These are phyloP conservation scores for Toxotes jaculatrix DNA, from an alignment of 2,113 vertebrate species.

Conservation along the genomic window DNA sequence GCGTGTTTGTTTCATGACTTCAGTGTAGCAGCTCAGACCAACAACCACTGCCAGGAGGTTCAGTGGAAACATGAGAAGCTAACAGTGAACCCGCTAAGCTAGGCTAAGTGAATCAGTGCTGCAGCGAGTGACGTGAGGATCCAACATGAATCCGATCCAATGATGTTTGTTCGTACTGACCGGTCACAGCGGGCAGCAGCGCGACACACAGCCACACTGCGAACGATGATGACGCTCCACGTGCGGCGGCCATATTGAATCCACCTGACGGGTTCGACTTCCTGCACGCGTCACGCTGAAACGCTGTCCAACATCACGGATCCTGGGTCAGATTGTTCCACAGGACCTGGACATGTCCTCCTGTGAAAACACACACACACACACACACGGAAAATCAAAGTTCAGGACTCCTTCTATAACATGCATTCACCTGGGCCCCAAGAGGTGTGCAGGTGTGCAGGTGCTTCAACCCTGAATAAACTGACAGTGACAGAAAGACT, in stretches of 20 bases:
- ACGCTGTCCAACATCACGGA: constrained; percentile 7
- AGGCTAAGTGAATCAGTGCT: neutral
- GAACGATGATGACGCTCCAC: neutral
- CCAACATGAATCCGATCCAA: too few species aligned
- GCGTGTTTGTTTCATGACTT: neutral
- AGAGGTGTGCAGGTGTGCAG: too few species aligned
- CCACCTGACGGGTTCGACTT: constrained; percentile 11
- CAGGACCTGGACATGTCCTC: neutral
- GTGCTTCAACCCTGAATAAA: too few species aligned
- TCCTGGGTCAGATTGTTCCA: constrained; percentile 14
- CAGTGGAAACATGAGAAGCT: too few species aligned
- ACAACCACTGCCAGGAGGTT: too few species aligned
- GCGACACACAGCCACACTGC: constrained; percentile 35
- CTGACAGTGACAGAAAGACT: too few species aligned
- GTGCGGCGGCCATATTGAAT: constrained; percentile 49
- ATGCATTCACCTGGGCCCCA: too few species aligned
- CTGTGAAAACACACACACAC: constrained; percentile 10
- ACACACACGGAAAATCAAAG: neutral
- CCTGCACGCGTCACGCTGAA: neutral
- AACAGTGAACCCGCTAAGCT: neutral
- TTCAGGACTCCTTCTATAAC: too few species aligned
- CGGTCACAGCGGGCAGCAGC: constrained; percentile 52
- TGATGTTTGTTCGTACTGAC: constrained; percentile 40
- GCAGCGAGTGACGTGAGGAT: too few species aligned
- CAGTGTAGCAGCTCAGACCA: neutral